phyloP scores from a whole-genome alignment of 2,888 invertebrate genomes.

The Capitulum mitella region DNA sequence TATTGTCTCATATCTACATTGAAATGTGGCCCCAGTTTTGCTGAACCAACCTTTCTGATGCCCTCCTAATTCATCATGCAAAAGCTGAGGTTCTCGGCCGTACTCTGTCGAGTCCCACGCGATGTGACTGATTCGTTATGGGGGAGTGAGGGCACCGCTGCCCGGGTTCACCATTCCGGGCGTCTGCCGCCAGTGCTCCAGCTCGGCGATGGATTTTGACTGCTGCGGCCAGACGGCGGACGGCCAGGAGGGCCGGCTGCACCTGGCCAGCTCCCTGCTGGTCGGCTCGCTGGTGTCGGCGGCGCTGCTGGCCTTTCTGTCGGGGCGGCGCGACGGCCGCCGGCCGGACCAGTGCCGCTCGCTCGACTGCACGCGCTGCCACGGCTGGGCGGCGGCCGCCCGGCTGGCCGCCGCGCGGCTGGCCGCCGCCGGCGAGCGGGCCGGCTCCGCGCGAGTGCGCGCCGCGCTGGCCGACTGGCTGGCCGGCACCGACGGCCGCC shows the following conservation, averaged over 20 bases:
- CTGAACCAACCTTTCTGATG: no score
- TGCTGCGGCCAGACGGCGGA: not conserved
- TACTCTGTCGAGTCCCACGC: no score
- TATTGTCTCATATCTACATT: no score
- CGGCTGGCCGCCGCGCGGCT: not conserved
- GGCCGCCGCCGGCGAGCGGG: not conserved
- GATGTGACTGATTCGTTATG: no score
- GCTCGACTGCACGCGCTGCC: slow-evolving; percentile 1
- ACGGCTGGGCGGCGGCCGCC: not conserved
- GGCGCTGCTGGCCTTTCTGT: not conserved
- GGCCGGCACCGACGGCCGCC: not conserved
- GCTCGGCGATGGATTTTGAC: not conserved
- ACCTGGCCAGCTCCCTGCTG: not conserved
- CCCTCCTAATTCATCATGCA: no score
- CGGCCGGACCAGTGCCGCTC: slow-evolving; percentile 13
- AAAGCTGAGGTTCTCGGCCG: no score
- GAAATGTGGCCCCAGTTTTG: no score
- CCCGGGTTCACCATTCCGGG: no score
- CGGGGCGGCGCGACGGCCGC: not conserved
- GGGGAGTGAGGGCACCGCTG: no score
- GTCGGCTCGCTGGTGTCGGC: not conserved
- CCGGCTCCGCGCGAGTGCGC: not conserved
- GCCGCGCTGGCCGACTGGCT: not conserved
- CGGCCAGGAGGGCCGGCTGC: not conserved
- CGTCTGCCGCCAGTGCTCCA: no score